phyloP scores from a whole-genome alignment of 1,140 invertebrate species.

The Ladona fulva region DNA sequence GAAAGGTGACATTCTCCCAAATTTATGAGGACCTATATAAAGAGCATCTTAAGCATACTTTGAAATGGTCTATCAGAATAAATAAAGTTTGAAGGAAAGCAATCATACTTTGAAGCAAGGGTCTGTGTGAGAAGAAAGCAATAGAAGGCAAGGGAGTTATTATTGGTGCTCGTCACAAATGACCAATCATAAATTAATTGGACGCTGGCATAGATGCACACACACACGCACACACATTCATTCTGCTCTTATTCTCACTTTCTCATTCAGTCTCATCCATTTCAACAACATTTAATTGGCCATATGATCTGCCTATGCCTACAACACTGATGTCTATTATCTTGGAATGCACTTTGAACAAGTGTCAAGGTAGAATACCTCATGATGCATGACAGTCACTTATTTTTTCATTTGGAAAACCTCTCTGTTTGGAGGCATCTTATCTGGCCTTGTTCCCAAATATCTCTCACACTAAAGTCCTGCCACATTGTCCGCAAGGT shows the following conservation, averaged over 20 bases:
- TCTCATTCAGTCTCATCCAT: background rate
- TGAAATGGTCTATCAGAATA: constrained; percentile 2
- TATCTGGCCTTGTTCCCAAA: background rate
- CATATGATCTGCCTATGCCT: constrained; percentile 4
- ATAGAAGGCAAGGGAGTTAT: constrained; percentile 4
- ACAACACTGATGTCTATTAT: constrained; percentile 2
- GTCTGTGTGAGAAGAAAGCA: background rate
- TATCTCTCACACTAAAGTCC: background rate
- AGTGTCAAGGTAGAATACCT: background rate
- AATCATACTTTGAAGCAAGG: background rate
- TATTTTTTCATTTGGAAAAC: background rate
- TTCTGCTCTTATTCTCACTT: background rate
- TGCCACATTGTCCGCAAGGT: background rate
- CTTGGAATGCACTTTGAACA: background rate
- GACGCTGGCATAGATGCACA: background rate
- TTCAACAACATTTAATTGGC: constrained; percentile 6
- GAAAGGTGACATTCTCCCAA: constrained; percentile 4
- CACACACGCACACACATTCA: background rate
- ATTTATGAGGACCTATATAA: background rate
- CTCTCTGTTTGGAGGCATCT: background rate
- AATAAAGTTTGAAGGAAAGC: background rate
- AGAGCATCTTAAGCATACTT: background rate
- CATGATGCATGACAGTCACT: background rate
- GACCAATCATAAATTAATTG: background rate
- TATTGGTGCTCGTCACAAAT: constrained; percentile 9